Evolutionary conservation across 2,888 invertebrate species (phyloP).

Genomic region (Platycheirus rosarum): DNA sequence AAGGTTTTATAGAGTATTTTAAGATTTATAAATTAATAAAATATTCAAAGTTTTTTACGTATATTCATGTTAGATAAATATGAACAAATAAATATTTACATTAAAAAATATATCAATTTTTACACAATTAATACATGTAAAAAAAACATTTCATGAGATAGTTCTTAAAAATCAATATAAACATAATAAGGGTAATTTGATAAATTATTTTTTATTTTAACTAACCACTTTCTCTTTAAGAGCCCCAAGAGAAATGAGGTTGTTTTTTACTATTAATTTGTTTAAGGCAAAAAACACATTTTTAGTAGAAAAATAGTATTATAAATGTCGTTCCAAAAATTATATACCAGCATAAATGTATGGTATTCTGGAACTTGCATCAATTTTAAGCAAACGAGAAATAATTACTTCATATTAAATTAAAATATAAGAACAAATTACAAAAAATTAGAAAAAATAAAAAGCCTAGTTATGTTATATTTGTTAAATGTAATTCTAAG

Average conservation of each 20-base stretch:
- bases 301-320: neutral
- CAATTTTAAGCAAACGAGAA: constrained; percentile 9
- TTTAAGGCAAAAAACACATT: neutral
- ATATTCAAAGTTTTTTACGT: constrained; percentile 42
- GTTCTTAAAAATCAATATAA: constrained; percentile 3
- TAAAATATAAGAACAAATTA: neutral
- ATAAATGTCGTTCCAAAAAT: constrained; percentile 7
- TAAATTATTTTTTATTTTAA: constrained; percentile 12
- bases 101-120: constrained; percentile 25
- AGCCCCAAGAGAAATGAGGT: constrained; percentile 73
- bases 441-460: constrained; percentile 15
- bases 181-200: neutral
- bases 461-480: constrained; percentile 13
- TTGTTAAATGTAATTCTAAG: constrained; percentile 29
- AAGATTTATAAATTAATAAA: constrained; percentile 41
- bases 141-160: constrained; percentile 15
- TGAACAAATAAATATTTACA: constrained; percentile 36
- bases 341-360: neutral
- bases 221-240: constrained; percentile 68
- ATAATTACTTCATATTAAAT: neutral
- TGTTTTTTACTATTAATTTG: neutral
- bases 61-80: constrained; percentile 35
- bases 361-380: constrained; percentile 7
- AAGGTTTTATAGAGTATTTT: constrained; percentile 52
- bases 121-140: constrained; percentile 20